Evolutionary conservation across 2,797 vertebrate species (phyloP), one percentile per base, ranked within the genome.

Genomic region (Cyprinodon diabolis): DNA sequence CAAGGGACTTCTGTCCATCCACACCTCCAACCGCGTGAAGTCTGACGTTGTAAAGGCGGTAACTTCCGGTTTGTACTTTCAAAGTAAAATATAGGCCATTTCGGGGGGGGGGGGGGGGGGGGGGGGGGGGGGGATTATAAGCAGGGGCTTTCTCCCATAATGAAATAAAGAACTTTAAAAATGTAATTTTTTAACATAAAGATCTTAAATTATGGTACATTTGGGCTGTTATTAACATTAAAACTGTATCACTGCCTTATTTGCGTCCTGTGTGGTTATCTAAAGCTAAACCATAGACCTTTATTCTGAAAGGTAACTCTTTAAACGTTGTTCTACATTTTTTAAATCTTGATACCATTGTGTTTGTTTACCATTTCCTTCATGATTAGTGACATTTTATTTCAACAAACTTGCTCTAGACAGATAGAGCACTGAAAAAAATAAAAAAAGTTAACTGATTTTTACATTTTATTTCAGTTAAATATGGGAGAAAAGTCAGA

Each of bases 261-360:
- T 47, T 15, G 40, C 6, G n/a, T 11, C 4, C 14, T 47, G 21
- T 23, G 1, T 47, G n/a, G 6, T 6, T 47, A 45, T 47, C 21
- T 66, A 14, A 47, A 47, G 13, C 2, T 23, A 45, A 47, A 55
- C 15, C 3, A 8, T 51, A 23, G n/a, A 8, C 2, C 72, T 71
- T 86, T 86, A 87, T 76, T 90, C 69, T 84, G 81, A 82, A 85
- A 48, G 13, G 1, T 1, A 5, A 12, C 6, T 10, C 2, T 1
- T 15, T 0, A 1, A 2, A 35, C 17, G 0, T 4, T 52, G 43
- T 0, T 1, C 63, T 10, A 25, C 5, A 60, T 47, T 70, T 51
- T 17, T 9, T 3, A 2, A 0, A 0, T 0, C 4, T 82, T 68
- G 19, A 51, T 47, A 10, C 6, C 1, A 21, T 51, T 71, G 14